A percentile compares a stretch with the other conserved stretches of the same genome.
Evolutionary conservation across 1,140 invertebrate species (phyloP).

Genomic region (Metaphire vulgaris): DNA sequence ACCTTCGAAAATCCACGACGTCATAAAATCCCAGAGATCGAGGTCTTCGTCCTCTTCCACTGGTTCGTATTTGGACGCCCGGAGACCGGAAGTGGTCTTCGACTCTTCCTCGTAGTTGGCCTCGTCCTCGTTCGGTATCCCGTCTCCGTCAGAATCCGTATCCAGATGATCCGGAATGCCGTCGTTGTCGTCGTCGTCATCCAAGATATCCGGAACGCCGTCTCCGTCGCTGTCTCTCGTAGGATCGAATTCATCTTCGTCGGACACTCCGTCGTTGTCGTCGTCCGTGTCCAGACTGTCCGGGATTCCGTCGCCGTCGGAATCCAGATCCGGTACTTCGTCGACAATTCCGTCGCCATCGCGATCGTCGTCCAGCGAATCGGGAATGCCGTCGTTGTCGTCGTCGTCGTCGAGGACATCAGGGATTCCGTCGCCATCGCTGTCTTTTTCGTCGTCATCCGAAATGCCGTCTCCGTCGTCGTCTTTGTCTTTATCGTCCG

Average conservation of each 20-base stretch:
- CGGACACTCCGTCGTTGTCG: conserved; percentile 28
- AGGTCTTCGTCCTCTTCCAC: conserved; percentile 25
- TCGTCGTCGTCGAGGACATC: conserved; percentile 33
- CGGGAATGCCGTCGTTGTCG: conserved; percentile 12
- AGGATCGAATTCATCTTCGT: conserved; percentile 17
- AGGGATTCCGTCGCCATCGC: conserved; percentile 32
- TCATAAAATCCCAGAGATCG: conserved; percentile 30
- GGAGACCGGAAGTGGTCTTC: not conserved
- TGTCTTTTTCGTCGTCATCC: conserved; percentile 33
- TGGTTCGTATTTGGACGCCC: conserved; percentile 19
- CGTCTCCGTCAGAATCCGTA: conserved; percentile 32
- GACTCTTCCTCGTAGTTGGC: conserved; percentile 12
- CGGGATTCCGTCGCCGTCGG: conserved; percentile 28
- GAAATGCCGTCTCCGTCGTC: conserved; percentile 42
- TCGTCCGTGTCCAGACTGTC: conserved; percentile 26
- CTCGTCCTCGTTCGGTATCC: conserved; percentile 32
- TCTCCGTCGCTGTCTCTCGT: conserved; percentile 39
- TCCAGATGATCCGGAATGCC: conserved; percentile 43
- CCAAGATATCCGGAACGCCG: conserved; percentile 34
- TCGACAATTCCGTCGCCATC: conserved; percentile 15
- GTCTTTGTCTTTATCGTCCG: conserved; percentile 9
- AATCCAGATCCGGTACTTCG: not conserved
- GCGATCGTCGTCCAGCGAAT: not conserved
- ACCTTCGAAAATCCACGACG: conserved; percentile 22
- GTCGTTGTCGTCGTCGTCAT: conserved; percentile 39